phyloP scores from a whole-genome alignment of 2,888 invertebrate genomes.

The Meganola albula region DNA sequence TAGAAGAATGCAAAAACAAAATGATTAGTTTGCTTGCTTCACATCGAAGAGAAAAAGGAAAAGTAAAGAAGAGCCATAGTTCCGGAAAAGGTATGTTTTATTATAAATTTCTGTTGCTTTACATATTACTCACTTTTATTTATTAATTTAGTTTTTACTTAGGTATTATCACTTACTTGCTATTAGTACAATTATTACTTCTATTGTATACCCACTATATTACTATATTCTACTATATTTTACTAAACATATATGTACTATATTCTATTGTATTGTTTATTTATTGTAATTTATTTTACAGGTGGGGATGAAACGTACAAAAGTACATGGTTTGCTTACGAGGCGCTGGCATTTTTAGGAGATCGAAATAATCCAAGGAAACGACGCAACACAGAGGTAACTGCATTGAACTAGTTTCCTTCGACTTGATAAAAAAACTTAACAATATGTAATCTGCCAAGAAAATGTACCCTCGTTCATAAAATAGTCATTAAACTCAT shows the following conservation, averaged over 20 bases:
- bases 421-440: constrained; percentile 13
- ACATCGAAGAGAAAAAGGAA: constrained; percentile 14
- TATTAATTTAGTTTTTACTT: constrained; percentile 16
- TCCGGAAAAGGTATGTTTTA: constrained; percentile 17
- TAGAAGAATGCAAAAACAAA: constrained; percentile 20
- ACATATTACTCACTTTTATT: constrained; percentile 19
- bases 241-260: constrained; percentile 10
- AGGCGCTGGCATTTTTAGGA: constrained; percentile 9
- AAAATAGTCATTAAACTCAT: constrained; percentile 16
- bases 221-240: constrained; percentile 8
- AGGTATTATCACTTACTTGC: constrained; percentile 20
- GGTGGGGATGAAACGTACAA: constrained; percentile 7
- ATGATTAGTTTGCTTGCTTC: constrained; percentile 19
- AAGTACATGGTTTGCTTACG: constrained; percentile 9
- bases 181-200: constrained; percentile 19
- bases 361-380: constrained; percentile 12
- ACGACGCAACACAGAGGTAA: constrained; percentile 1
- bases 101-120: constrained; percentile 17
- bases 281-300: constrained; percentile 2
- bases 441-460: constrained; percentile 13
- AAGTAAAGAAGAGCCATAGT: constrained; percentile 17
- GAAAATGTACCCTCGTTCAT: constrained; percentile 14
- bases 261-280: constrained; percentile 8
- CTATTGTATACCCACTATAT: constrained; percentile 13
- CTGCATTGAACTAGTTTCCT: constrained; percentile 5